Base-by-base conservation (phyloP, 1,140 invertebrate species). In the Pseudoatta argentina region DNA sequence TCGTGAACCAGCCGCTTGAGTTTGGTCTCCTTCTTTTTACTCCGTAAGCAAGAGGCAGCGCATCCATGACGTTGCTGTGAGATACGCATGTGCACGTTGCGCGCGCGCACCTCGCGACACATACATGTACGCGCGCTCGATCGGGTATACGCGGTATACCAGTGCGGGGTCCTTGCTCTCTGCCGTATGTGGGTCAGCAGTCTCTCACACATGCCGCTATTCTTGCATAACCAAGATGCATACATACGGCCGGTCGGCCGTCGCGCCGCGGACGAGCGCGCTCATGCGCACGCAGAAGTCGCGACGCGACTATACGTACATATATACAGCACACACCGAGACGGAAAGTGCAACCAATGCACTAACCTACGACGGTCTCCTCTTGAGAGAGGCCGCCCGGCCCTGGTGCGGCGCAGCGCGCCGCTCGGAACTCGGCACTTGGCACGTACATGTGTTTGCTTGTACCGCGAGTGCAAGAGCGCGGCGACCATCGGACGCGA, bases 181-280 rank as follows among this genome's bases (percentile, higher is more conserved):
- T 93, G 92, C 90, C 93, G 93, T 95, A 95, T 95, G 93, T 95
- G 91, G 95, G 95, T 95, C 95, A 95, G 93, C 94, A 95, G 95
- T 95, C 95, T 95, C 94, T 95, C 94, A 94, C 94, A 95, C 94
- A 95, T 94, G 94, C 92, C 90, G 91, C 93, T 91, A 91, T 94
- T 94, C 94, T 95, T 95, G 94, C 95, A 94, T 95, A 95, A 95
- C 94, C 93, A 94, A 44, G 39, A 94, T 94, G 94, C 93, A 95
- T 94, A 94, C 93, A 95, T 92, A 92, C 94, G 90, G 86, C 89
- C 93, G 90, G 86, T 66, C 94, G 90, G 86, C 89, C 93, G 90
- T 88, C 66, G 85, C 48, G 90, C 89, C 55, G 85, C 91, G 87
- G 66, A 72, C 83, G 44, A 82, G 75, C 85, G 63, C n/a, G 55